Evolutionary conservation across 2,113 vertebrate genomes (phyloP).

Genomic region (Excalfactoria chinensis): DNA sequence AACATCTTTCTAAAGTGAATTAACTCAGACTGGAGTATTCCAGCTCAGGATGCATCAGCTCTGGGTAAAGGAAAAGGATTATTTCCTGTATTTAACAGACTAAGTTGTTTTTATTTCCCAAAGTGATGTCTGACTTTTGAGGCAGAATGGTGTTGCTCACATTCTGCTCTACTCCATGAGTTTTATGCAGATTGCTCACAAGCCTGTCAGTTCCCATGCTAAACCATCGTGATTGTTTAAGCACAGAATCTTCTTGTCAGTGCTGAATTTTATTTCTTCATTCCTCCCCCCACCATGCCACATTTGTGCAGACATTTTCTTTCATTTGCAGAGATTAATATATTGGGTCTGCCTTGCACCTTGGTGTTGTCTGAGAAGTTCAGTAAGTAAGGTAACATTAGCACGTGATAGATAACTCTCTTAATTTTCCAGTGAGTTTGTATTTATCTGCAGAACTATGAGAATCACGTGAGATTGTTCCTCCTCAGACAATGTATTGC

Average conservation of each 20-base stretch:
- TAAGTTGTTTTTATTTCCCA: background rate
- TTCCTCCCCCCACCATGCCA: rapidly evolving
- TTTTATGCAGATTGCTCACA: background rate
- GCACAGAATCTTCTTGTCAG: background rate
- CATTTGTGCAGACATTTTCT: background rate
- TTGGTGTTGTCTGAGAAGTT: background rate
- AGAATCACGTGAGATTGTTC: background rate
- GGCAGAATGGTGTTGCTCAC: background rate
- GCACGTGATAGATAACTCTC: background rate
- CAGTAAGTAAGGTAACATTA: background rate
- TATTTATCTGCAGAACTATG: background rate
- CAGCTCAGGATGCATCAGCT: background rate
- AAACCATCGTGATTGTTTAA: background rate
- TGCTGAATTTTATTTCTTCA: rapidly evolving
- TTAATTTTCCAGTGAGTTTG: background rate
- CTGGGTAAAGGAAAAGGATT: background rate
- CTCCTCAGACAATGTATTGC: background rate
- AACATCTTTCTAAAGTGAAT: background rate
- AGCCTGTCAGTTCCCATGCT: background rate
- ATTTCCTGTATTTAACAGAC: background rate
- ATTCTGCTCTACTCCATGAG: background rate
- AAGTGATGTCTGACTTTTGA: background rate
- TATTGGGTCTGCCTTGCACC: background rate
- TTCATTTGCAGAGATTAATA: background rate
- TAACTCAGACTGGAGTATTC: background rate